phyloP scores from a whole-genome alignment of 2,888 invertebrate genomes.

The Cheilosia vulpina region DNA sequence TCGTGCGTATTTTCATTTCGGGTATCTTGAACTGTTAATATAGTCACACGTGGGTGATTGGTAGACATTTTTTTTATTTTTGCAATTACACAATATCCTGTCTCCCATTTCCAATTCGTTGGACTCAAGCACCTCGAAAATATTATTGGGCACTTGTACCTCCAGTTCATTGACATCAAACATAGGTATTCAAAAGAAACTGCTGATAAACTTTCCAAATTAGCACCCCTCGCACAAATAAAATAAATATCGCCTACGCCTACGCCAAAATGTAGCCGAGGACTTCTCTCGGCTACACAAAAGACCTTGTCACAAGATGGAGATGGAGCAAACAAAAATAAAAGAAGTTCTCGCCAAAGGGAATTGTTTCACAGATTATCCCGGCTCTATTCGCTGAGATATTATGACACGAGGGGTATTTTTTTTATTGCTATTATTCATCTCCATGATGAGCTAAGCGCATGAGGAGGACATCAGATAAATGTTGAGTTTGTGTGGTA shows the following conservation, averaged over 20 bases:
- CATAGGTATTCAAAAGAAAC: constrained; percentile 11
- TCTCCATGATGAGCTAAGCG: constrained; percentile 23
- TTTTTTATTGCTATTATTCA: constrained; percentile 26
- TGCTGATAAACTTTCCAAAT: constrained; percentile 35
- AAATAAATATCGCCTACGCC: neutral
- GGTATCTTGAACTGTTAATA: no score
- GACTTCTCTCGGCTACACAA: neutral
- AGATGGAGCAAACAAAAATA: constrained; percentile 6
- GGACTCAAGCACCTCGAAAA: no score
- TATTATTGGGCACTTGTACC: constrained; percentile 1
- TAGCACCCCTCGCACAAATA: constrained; percentile 6
- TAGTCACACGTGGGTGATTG: no score
- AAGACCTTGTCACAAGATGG: constrained; percentile 4
- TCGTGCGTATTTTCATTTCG: no score
- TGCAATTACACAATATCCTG: no score
- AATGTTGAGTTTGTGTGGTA: neutral
- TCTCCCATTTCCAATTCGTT: no score
- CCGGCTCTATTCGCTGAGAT: constrained; percentile 15
- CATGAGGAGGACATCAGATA: constrained; percentile 1
- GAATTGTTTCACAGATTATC: constrained; percentile 38
- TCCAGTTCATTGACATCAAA: constrained; percentile 16
- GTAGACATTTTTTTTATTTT: no score
- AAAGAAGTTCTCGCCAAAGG: constrained; percentile 7
- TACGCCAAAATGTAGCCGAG: neutral
- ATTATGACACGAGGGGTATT: constrained; percentile 17